phyloP scores from a whole-genome alignment of 1,140 invertebrate genomes.

The Periplaneta americana region DNA sequence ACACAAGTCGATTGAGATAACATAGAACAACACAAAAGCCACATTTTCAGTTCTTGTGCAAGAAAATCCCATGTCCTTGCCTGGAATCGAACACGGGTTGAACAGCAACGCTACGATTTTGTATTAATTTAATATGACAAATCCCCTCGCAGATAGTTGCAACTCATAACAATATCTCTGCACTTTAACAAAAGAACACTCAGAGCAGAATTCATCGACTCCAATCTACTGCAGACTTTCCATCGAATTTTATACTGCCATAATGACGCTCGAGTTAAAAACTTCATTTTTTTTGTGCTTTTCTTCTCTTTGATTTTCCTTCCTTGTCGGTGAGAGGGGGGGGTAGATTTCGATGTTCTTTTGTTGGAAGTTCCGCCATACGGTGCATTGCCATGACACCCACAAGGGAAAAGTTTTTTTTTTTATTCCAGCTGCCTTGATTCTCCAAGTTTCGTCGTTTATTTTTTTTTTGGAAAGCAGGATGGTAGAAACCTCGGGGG shows the following conservation, averaged over 20 bases:
- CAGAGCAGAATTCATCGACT: no score
- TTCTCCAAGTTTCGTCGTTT: background rate
- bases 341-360: background rate
- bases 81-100: no score
- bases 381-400: background rate
- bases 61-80: no score
- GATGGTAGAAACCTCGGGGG: background rate
- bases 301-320: background rate
- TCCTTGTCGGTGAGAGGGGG: no score
- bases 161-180: no score
- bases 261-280: background rate
- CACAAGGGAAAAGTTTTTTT: background rate
- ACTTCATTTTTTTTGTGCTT: background rate
- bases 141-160: no score
- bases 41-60: no score
- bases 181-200: no score
- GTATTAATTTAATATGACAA: no score
- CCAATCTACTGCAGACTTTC: background rate
- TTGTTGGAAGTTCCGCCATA: background rate
- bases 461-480: background rate
- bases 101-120: no score
- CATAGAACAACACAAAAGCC: no score
- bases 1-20: no score
- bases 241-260: background rate
- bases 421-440: background rate